Conservation (phyloP, 2,888 invertebrate genomes). For the Diogma glabrata region DNA sequence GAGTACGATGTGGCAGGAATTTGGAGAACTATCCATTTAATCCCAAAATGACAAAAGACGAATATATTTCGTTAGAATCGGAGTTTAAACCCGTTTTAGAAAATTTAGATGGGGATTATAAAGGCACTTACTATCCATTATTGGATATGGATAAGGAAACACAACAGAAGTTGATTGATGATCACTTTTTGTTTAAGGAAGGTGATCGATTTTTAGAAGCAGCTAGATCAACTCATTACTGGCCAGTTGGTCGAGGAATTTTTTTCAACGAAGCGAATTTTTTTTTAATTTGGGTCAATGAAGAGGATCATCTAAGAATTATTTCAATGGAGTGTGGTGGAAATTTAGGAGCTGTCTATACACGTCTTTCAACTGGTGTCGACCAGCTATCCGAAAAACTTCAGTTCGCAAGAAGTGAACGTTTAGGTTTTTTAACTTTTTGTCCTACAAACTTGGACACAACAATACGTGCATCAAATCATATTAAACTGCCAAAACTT, state of each 20-base stretch:
- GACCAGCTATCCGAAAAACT: conserved; percentile 41
- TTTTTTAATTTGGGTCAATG: conserved; percentile 56
- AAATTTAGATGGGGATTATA: conserved; percentile 42
- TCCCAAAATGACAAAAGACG: conserved; percentile 48
- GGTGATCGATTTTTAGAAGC: conserved; percentile 43
- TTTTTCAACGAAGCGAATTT: conserved; percentile 48
- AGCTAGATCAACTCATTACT: conserved; percentile 50
- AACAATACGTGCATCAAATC: conserved; percentile 54
- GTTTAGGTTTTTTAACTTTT: conserved; percentile 55
- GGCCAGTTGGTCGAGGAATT: conserved; percentile 48
- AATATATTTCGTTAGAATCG: conserved; percentile 42
- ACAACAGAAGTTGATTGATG: conserved; percentile 47
- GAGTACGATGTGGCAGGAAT: conserved; percentile 51
- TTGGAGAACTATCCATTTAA: conserved; percentile 50
- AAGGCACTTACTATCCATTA: conserved; percentile 47
- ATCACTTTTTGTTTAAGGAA: conserved; percentile 52
- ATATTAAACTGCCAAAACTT: conserved; percentile 50
- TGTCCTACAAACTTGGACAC: conserved; percentile 63
- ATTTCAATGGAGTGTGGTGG: conserved; percentile 57
- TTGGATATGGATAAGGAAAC: conserved; percentile 44
- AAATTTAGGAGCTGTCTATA: conserved; percentile 44
- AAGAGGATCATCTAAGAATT: conserved; percentile 58
- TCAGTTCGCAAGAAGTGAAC: conserved; percentile 44
- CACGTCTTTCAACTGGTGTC: conserved; percentile 41
- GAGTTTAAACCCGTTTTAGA: conserved; percentile 31